These are phyloP conservation scores for Wasmannia auropunctata DNA, from an alignment of 1,140 invertebrate species.

Conservation along the genomic window DNA sequence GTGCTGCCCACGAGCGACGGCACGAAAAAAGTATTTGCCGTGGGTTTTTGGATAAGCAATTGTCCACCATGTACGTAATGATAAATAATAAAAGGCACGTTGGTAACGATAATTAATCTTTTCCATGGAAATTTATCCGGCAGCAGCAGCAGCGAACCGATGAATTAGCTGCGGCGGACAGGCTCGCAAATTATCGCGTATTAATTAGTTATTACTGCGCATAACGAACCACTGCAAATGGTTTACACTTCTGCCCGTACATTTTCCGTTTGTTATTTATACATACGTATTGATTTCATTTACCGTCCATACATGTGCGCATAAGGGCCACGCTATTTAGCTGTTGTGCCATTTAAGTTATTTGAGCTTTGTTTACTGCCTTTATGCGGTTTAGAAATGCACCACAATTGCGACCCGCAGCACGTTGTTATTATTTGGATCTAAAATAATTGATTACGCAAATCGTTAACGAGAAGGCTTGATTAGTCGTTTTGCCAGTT, in stretches of 20 bases:
- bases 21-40: constrained; percentile 22
- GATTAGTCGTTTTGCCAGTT: not conserved
- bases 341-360: constrained; percentile 10
- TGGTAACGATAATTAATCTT: constrained; percentile 49
- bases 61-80: not conserved
- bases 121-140: constrained; percentile 38
- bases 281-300: constrained; percentile 29
- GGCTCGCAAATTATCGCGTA: constrained; percentile 48
- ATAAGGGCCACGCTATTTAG: constrained; percentile 5
- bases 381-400: not conserved
- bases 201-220: constrained; percentile 59
- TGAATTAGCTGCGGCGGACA: constrained; percentile 49
- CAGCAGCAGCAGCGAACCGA: constrained; percentile 6
- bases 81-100: constrained; percentile 43
- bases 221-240: constrained; percentile 34
- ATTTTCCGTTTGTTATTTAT: constrained; percentile 43
- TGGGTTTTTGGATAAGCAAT: constrained; percentile 42
- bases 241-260: constrained; percentile 18
- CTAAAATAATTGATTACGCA: constrained; percentile 1
- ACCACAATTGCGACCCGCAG: not conserved
- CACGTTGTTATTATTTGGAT: not conserved
- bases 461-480: not conserved
- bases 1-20: not conserved
- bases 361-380: constrained; percentile 19
- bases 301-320: not conserved